phyloP scores from a whole-genome alignment of 1,140 invertebrate genomes.

The Lethrus apterus region DNA sequence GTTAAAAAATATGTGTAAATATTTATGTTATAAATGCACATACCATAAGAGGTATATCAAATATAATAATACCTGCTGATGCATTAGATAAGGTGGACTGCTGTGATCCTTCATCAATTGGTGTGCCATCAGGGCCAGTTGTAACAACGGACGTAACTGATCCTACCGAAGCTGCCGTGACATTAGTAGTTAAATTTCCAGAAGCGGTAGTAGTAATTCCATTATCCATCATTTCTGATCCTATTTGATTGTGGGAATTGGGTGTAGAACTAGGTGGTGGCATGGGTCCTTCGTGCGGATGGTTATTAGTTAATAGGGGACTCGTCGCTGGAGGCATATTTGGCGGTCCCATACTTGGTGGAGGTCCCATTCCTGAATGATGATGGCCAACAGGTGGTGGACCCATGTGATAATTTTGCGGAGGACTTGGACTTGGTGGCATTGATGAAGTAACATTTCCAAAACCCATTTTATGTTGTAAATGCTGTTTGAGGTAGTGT shows the following conservation, averaged over 20 bases:
- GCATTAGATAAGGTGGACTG: constrained; percentile 87
- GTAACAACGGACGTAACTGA: constrained; percentile 79
- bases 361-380: constrained; percentile 45
- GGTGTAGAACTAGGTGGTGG: constrained; percentile 53
- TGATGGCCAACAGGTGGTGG: constrained; percentile 46
- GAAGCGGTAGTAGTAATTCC: constrained; percentile 51
- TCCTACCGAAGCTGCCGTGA: constrained; percentile 40
- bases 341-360: constrained; percentile 48
- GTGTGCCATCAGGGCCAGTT: constrained; percentile 78
- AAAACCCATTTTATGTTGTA: constrained; percentile 57
- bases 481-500: constrained; percentile 62
- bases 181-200: constrained; percentile 38
- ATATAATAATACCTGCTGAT: constrained; percentile 59
- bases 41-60: no score
- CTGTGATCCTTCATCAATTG: constrained; percentile 82
- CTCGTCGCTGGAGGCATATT: constrained; percentile 39
- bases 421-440: constrained; percentile 48
- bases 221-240: constrained; percentile 49
- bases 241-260: constrained; percentile 47
- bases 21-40: no score
- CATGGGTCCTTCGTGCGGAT: constrained; percentile 51
- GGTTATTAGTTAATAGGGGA: constrained; percentile 40
- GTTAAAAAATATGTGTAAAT: no score
- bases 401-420: constrained; percentile 51
- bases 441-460: constrained; percentile 44